phyloP scores from a whole-genome alignment of 2,797 vertebrate species.

The Pantherophis alleghaniensis region DNA sequence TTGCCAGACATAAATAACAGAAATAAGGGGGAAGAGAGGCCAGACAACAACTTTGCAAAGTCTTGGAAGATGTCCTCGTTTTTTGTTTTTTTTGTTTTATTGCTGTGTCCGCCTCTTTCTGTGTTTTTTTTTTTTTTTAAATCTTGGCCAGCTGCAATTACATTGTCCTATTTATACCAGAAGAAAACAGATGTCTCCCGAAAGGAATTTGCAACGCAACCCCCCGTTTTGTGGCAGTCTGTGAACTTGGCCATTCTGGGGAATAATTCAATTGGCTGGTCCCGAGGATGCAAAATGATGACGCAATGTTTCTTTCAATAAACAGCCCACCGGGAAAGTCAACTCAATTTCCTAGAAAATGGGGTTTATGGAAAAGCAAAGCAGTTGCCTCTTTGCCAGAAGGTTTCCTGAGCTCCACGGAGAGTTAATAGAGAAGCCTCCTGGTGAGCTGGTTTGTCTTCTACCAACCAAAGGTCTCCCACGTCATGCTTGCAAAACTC shows the following conservation, averaged over 20 bases:
- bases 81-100: background rate
- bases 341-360: background rate
- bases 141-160: background rate
- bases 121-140: background rate
- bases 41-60: background rate
- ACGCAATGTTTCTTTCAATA: slow-evolving; percentile 49
- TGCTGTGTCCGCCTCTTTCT: background rate
- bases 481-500: background rate
- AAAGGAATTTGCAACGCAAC: background rate
- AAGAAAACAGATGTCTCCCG: background rate
- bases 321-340: slow-evolving; percentile 37
- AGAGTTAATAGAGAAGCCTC: background rate
- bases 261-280: slow-evolving; percentile 22
- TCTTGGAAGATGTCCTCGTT: background rate
- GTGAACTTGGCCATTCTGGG: slow-evolving; percentile 32
- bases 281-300: slow-evolving; percentile 49
- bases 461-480: background rate
- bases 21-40: background rate
- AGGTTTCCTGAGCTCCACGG: background rate
- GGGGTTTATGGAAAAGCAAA: background rate
- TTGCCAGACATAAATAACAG: slow-evolving; percentile 21
- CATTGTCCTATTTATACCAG: slow-evolving; percentile 14
- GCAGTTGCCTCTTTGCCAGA: background rate
- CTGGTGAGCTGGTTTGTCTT: background rate
- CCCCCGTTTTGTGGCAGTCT: background rate